Evolutionary conservation across 2,113 vertebrate species (phyloP).

Genomic region (Pteronura brasiliensis): DNA sequence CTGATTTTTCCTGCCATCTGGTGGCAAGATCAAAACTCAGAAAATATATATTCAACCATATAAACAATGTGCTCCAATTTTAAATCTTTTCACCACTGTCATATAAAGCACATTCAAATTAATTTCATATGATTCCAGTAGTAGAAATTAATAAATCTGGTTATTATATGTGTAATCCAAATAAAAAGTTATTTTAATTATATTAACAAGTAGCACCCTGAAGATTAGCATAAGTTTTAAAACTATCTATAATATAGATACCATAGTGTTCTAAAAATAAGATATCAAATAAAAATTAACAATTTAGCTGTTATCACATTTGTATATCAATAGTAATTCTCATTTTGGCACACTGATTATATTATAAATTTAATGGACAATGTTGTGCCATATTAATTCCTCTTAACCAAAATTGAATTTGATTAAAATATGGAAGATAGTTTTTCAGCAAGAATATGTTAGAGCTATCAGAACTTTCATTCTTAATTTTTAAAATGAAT

Average conservation of each 20-base stretch:
- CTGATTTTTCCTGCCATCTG: slow-evolving; percentile 79
- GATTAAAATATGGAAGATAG: slow-evolving; percentile 40
- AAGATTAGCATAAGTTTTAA: not conserved
- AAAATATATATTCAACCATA: not conserved
- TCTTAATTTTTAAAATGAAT: not conserved
- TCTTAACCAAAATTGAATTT: slow-evolving; percentile 48
- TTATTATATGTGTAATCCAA: not conserved
- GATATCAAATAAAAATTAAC: not conserved
- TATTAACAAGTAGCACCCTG: not conserved
- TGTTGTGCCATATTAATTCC: slow-evolving; percentile 8
- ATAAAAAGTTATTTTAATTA: not conserved
- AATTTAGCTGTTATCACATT: not conserved
- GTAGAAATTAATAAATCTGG: not conserved
- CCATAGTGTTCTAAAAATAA: not conserved
- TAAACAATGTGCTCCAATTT: not conserved
- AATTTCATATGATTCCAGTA: not conserved
- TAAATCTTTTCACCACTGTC: not conserved
- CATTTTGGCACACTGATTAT: not conserved
- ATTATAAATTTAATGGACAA: not conserved
- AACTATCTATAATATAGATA: not conserved
- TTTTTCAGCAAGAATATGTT: not conserved
- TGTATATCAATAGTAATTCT: not conserved
- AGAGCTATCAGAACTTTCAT: slow-evolving; percentile 18
- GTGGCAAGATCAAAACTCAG: slow-evolving; percentile 67
- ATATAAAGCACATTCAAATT: not conserved